A percentile compares a stretch with the other conserved stretches of the same genome.
Evolutionary conservation across 2,888 invertebrate species (phyloP).

Genomic region (Rhimphoctona megacephalus): DNA sequence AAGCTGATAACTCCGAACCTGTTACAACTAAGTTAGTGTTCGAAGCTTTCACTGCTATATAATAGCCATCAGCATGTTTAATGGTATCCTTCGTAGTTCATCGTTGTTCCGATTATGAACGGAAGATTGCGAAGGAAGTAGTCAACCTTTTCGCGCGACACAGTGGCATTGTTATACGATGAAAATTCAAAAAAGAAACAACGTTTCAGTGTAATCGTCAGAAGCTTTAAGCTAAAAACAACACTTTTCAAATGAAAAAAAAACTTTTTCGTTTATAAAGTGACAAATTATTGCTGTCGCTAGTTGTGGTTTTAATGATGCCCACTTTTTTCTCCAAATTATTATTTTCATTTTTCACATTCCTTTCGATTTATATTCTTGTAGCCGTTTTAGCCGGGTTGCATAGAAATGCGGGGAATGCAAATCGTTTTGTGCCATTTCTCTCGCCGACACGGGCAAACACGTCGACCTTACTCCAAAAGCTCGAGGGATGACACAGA

Average conservation of each 20-base stretch:
- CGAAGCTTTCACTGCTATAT: conserved; percentile 38
- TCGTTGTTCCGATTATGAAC: conserved; percentile 28
- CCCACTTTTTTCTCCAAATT: background rate
- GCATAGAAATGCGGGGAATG: conserved; percentile 55
- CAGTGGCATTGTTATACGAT: conserved; percentile 1
- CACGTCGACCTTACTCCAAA: conserved; percentile 52
- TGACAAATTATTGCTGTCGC: background rate
- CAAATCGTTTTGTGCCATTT: conserved; percentile 47
- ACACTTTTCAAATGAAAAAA: background rate
- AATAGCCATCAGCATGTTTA: conserved; percentile 46
- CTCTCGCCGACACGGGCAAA: conserved; percentile 41
- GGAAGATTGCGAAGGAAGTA: conserved; percentile 25
- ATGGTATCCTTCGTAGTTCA: conserved; percentile 47
- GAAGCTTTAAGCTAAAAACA: background rate
- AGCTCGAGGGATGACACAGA: background rate
- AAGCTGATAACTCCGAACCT: conserved; percentile 23
- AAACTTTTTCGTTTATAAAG: background rate
- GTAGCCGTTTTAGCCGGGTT: background rate
- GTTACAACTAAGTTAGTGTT: conserved; percentile 42
- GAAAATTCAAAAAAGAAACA: background rate
- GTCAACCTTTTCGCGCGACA: background rate
- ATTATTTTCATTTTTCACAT: background rate
- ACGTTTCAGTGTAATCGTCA: background rate
- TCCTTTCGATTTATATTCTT: background rate
- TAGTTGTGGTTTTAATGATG: conserved; percentile 41